Evolutionary conservation across 2,797 vertebrate species (phyloP), one percentile per base, ranked within the genome.

Genomic region (Lagorchestes hirsutus): DNA sequence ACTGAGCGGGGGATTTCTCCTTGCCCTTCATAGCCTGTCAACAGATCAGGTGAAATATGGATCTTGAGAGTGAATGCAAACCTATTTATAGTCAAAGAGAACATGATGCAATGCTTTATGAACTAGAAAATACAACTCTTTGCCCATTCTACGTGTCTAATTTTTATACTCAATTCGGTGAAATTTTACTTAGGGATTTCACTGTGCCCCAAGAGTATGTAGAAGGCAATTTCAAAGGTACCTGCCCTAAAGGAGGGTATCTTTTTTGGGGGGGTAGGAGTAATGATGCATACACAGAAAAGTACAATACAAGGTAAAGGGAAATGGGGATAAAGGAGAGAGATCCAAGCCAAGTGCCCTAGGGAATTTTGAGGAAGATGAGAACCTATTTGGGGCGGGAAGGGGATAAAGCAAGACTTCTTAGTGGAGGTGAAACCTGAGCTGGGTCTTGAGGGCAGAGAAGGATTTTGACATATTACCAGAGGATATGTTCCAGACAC

Each of bases 1-100:
- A 96, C 93, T 90, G 97, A 97, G 95, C 98, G 94, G 97, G 95
- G 97, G 95, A 97, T 93, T 98, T 97, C 96, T 96, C 96, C 97
- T 98, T 97, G 97, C 92, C 96, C 93, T 98, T 97, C 97, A 95
- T 54, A 96, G 92, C n/a, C 94, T 98, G 97, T 98, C 98, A 98
- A 95, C n/a, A 94, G 92, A 94, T 28, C 91, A 96, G 94, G 10
- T 97, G 95, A 98, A 98, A 98, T 97, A 97, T 54, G 57, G 0
- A 0, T 10, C 0, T 67, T 1, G 5, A 97, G 97, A 98, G 96
- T 94, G 67, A 90, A 82, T 34, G 92, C 96, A 97, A 97, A 96
- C 97, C 98, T 95, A 94, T 98, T 98, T 97, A 87, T 94, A 95
- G 97, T 97, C 96, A 93, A 74, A 98, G 95, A 96, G 98, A 97